A percentile compares a stretch with the other conserved stretches of the same genome.
Conservation (phyloP, 2,888 invertebrate species). For the Linyphia triangularis region DNA sequence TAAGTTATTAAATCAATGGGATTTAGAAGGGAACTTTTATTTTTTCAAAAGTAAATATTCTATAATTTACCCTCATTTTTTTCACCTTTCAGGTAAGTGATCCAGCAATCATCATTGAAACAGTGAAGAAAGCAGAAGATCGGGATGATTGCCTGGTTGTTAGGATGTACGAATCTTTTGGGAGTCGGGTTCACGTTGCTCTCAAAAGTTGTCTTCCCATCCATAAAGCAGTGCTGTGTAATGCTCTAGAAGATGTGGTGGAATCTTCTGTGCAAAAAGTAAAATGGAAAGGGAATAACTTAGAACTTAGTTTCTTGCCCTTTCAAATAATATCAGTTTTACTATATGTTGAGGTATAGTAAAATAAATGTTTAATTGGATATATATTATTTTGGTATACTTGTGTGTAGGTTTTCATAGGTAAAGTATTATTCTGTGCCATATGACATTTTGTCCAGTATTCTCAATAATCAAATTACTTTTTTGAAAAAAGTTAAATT, state of each 20-base stretch:
- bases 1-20: too few relatives aligned
- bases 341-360: constrained; percentile 71
- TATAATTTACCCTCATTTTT: too few relatives aligned
- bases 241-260: constrained; percentile 76
- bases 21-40: too few relatives aligned
- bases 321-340: constrained; percentile 74
- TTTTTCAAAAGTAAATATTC: too few relatives aligned
- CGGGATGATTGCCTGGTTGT: constrained; percentile 78
- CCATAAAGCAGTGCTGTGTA: constrained; percentile 73
- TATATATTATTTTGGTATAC: constrained; percentile 63
- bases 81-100: constrained; percentile 78
- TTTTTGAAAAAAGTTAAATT: not conserved
- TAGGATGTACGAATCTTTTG: constrained; percentile 80
- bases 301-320: constrained; percentile 70
- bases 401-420: constrained; percentile 46
- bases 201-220: constrained; percentile 75
- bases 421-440: constrained; percentile 44
- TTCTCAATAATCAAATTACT: not conserved
- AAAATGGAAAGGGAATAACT: constrained; percentile 71
- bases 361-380: not conserved
- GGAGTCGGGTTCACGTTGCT: constrained; percentile 77
- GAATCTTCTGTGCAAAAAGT: constrained; percentile 64
- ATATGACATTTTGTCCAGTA: constrained; percentile 7
- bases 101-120: constrained; percentile 79
- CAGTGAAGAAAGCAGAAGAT: constrained; percentile 80